Evolutionary conservation across 2,888 invertebrate genomes (phyloP).

Genomic region (Teleiodes luculella): DNA sequence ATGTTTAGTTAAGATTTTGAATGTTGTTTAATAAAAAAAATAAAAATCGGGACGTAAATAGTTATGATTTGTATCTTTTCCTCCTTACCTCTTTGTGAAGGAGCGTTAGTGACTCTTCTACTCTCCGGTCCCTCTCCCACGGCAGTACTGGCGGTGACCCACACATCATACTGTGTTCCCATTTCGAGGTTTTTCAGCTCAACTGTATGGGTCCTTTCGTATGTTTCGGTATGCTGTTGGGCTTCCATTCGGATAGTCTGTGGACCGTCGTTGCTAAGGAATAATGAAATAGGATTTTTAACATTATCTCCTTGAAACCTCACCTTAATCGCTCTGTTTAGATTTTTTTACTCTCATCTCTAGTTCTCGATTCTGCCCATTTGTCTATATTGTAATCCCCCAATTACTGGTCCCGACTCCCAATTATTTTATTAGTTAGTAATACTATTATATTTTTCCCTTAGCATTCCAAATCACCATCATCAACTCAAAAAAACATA

Average conservation of each 20-base stretch:
- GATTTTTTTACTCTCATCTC: no score
- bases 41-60: no score
- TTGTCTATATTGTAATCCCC: no score
- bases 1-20: no score
- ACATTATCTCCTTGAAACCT: background rate
- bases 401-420: no score
- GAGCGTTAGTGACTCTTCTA: constrained; percentile 69
- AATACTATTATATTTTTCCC: no score
- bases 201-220: constrained; percentile 65
- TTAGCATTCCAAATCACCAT: no score
- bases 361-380: no score
- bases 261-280: constrained; percentile 59
- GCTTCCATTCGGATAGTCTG: constrained; percentile 60
- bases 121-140: constrained; percentile 80
- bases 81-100: constrained; percentile 72
- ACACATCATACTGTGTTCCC: constrained; percentile 80
- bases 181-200: constrained; percentile 75
- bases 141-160: constrained; percentile 81
- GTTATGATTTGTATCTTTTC: no score
- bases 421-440: no score
- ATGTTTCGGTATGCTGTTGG: constrained; percentile 46
- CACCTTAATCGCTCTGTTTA: background rate
- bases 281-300: background rate
- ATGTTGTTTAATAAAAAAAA: no score
- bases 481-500: no score